Base-by-base conservation (phyloP, 2,113 vertebrate genomes). In the Clupea harengus region DNA sequence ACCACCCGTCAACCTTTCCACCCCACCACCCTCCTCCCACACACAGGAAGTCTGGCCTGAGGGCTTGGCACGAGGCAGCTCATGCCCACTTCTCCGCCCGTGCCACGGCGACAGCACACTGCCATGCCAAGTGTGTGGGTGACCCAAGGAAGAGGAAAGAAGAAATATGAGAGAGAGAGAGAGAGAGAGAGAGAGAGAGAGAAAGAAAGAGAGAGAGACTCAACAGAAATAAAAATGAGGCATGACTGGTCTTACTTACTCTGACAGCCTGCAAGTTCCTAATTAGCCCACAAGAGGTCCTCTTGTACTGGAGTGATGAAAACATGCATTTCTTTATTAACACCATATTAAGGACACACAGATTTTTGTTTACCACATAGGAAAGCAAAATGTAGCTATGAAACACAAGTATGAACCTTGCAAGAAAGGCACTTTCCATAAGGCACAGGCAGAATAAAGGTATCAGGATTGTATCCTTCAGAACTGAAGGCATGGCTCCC, bases 181-280 rank as follows among this genome's bases (percentile, higher is more conserved):
- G 44, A 81, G 15, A 47, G 47, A 22, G 54, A 25, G 10, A 17
- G 49, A 75, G 52, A 45, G 11, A 28, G 81, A 57, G 54, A 85
- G 83, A 60, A 17, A 18, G 39, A 49, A 28, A 13, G 46, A 4
- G 1, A 28, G 10, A 67, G 22, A 22, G n/a, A 57, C 22, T 28
- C 46, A 39, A 39, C 11, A 39, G 72, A 78, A 39, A 78, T 32
- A 78, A 6, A 78, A 11, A 78, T 15, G 32, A 39, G 28, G 11
- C 25, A 15, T 44, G 15, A 90, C 82, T 81, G 83, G 84, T 46
- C 86, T 91, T 91, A 91, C 92, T 91, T 89, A 89, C 49, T 15
- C 90, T 90, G 91, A 92, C 92, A 89, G 89, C 88, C 86, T 85
- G 86, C 86, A 86, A 87, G 87, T 90, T 25, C 64, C 57, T 28